Conservation (phyloP, 2,888 invertebrate genomes). For the Ennomos fuscantarius region DNA sequence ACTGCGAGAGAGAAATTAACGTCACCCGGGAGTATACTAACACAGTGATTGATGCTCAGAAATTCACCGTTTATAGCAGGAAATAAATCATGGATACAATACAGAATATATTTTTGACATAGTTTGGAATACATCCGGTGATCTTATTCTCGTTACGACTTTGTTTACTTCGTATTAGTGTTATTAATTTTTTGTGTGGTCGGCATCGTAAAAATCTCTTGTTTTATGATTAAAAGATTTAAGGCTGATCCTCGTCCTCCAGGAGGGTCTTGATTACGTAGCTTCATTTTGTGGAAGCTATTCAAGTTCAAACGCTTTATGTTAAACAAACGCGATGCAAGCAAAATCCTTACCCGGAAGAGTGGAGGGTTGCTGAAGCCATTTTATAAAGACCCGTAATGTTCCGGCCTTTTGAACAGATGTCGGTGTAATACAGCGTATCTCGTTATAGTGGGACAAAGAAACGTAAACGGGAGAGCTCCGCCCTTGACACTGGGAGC, state of each 20-base stretch:
- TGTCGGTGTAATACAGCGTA: conserved; percentile 44
- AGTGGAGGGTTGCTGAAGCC: conserved; percentile 43
- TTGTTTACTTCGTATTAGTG: conserved; percentile 25
- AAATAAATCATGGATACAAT: conserved; percentile 26
- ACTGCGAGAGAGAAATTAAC: conserved; percentile 36
- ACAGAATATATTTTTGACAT: conserved; percentile 21
- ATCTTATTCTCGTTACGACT: conserved; percentile 26
- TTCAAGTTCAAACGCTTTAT: conserved; percentile 52
- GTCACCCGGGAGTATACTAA: conserved; percentile 33
- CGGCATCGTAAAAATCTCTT: conserved; percentile 18
- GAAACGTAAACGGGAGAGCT: conserved; percentile 50
- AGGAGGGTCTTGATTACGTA: conserved; percentile 47
- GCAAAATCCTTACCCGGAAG: conserved; percentile 49
- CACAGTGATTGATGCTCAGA: conserved; percentile 37
- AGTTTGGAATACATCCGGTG: conserved; percentile 23
- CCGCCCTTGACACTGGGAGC: conserved; percentile 73
- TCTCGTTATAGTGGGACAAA: conserved; percentile 52
- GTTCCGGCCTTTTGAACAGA: conserved; percentile 34
- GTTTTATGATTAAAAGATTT: conserved; percentile 47
- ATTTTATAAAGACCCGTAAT: conserved; percentile 46
- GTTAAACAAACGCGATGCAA: conserved; percentile 51
- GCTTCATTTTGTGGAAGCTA: conserved; percentile 55
- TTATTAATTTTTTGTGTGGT: conserved; percentile 7
- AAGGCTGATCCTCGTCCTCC: conserved; percentile 41
- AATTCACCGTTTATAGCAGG: conserved; percentile 27